Conservation (phyloP, 2,113 vertebrate species). For the Trogon melanurus region DNA sequence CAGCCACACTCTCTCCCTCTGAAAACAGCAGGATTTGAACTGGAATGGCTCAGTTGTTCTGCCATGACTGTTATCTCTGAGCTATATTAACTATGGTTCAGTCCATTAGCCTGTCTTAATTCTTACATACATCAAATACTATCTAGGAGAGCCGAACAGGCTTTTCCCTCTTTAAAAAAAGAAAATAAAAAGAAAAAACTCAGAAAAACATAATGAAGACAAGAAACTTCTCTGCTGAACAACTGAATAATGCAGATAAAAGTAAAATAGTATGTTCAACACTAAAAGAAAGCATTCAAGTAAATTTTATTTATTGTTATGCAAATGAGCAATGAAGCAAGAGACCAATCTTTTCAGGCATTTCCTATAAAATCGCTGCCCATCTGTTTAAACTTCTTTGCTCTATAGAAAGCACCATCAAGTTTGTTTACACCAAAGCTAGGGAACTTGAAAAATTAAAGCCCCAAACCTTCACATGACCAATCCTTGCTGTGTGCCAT, state of each 20-base stretch:
- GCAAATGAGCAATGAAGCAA: neutral
- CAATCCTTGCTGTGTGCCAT: neutral
- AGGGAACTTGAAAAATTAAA: neutral
- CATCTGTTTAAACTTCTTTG: neutral
- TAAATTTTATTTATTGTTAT: neutral
- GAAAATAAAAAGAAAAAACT: neutral
- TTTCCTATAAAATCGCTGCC: neutral
- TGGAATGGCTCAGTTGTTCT: neutral
- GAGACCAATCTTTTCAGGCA: neutral
- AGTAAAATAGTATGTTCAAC: neutral
- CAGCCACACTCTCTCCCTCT: rapidly evolving
- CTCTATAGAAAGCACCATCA: neutral
- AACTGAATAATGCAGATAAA: neutral
- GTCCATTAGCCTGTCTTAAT: neutral
- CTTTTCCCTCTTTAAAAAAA: neutral
- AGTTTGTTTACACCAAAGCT: neutral
- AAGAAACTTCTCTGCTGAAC: neutral
- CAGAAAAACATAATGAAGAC: neutral
- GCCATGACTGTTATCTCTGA: neutral
- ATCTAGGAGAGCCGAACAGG: neutral
- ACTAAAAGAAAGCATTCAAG: neutral
- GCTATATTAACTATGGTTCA: neutral
- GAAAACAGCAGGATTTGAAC: neutral
- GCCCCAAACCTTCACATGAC: neutral
- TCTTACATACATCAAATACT: neutral